Evolutionary conservation across 2,797 vertebrate genomes (phyloP), one percentile per base, ranked within the genome.

Genomic region (Sebastes nivosus): DNA sequence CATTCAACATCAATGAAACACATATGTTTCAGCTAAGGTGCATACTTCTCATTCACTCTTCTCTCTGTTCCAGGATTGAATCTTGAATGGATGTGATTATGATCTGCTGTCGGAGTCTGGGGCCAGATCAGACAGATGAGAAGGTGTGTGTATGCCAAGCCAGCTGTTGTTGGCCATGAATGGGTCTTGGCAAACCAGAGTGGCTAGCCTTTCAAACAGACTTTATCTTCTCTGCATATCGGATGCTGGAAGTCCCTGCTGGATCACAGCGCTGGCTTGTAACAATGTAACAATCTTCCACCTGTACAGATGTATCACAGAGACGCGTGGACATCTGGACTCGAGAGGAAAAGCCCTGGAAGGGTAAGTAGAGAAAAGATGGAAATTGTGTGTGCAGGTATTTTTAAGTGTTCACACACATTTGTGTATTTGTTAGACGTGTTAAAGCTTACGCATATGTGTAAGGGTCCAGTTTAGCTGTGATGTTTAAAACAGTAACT

Each of bases 1-100:
- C 73, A 80, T 92, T 90, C 63, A 72, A 66, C 64, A 80, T 89
- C 80, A 89, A 76, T 86, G 82, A 86, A 88, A 87, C 74, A 77
- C 90, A 82, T 67, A 66, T 78, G 86, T 36, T 58, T 70, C 58
- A 34, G 84, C 87, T 82, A 75, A 84, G 57, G 57, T 68, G 58
- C 81, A 76, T 85, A 77, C n/a, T 80, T 90, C 80, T 83, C 79
- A 86, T 90, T 92, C 85, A 90, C 70, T 79, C 76, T 70, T 50
- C 87, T 86, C 25, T 65, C 59, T 60, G 84, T 83, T 92, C 92
- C 92, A 91, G 79, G 87, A 91, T 93, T 89, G 89, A 91, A 92
- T 90, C 82, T 78, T 90, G 90, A 94, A 94, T 90, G 92, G 89
- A 89, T 81, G 89, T 87, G 92, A 93, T 94, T 91, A 91, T 89